Base-by-base conservation (phyloP, 2,888 invertebrate genomes). In the Labia minor region DNA sequence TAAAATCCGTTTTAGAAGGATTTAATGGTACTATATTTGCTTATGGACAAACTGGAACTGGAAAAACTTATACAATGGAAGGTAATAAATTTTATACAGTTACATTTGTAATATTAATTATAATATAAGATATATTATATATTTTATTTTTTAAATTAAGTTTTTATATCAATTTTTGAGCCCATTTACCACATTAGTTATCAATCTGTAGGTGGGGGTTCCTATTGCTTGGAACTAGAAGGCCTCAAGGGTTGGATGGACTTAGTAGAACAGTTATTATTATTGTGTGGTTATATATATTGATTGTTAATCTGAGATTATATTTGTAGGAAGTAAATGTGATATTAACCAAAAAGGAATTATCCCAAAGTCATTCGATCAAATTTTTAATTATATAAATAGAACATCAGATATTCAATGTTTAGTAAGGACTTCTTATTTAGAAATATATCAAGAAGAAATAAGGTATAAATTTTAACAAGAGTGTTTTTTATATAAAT, bases 11-110 rank as follows among this genome's bases (percentile, higher is more conserved):
- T 3, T 83, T 99, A 69, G 90, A 93, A 75, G 99, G 99, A 1
- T 99, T 97, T 80, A 99, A 99, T 80, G 97, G 98, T 14, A 99
- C 98, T 73, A 96, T 99, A 72, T 98, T 99, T 81, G 99, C 98
- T 0, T 99, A 99, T 78, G 99, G 98, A 0, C 99, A 99, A 81
- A 99, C 99, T 0, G 98, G 98, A 69, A 97, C 98, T 0, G 98
- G 97, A 65, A 86, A 86, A 76, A 86, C 86, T 6, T 84, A 79
- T 73, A 86, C 86, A 8, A 86, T 86, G 86, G 85, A 86, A 77
- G 86, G 85, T 78, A 71, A 68, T 64, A 37, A n/a, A n/a, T n/a
- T n/a, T 26, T 61, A 1, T 14, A 62, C 10, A 6, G 21, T 14
- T 62, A 10, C 21, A 14, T 62, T 18, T 62, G 33, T 33, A n/a